A percentile compares a stretch with the other conserved stretches of the same genome.
Evolutionary conservation across 2,113 vertebrate genomes (phyloP).

Genomic region (Delphinus delphis): DNA sequence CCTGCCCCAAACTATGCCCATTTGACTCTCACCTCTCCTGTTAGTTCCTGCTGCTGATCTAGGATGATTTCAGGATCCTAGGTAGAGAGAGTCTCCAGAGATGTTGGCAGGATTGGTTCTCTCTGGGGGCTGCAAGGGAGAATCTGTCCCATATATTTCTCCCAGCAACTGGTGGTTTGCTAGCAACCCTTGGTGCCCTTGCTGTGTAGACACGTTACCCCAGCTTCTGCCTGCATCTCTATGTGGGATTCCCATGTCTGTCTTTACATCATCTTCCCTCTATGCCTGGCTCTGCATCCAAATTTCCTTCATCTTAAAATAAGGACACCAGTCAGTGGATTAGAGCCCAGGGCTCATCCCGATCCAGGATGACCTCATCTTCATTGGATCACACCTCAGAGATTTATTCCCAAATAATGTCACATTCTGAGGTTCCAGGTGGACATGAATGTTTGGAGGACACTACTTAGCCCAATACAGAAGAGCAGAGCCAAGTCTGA

Average conservation of each 20-base stretch:
- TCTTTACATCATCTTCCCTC: neutral
- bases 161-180: fast-evolving
- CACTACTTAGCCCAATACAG: neutral
- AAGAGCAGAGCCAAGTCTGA: neutral
- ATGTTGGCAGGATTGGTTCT: neutral
- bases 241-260: fast-evolving
- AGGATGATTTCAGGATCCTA: neutral
- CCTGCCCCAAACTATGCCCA: neutral
- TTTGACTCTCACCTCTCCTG: fast-evolving
- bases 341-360: too few relatives aligned
- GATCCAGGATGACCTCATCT: neutral
- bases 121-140: neutral
- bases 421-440: neutral
- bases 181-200: fast-evolving
- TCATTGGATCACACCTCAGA: neutral
- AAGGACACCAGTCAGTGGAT: too few relatives aligned
- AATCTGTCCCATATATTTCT: neutral
- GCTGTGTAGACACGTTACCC: fast-evolving
- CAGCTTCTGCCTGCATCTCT: fast-evolving
- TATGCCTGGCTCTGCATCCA: neutral
- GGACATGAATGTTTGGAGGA: neutral
- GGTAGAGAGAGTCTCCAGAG: neutral
- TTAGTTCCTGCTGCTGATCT: too few relatives aligned
- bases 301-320: neutral
- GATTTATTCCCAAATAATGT: neutral